These are phyloP conservation scores for Drosophila pectinifera DNA, from an alignment of 1,140 invertebrate genomes.

Conservation along the genomic window DNA sequence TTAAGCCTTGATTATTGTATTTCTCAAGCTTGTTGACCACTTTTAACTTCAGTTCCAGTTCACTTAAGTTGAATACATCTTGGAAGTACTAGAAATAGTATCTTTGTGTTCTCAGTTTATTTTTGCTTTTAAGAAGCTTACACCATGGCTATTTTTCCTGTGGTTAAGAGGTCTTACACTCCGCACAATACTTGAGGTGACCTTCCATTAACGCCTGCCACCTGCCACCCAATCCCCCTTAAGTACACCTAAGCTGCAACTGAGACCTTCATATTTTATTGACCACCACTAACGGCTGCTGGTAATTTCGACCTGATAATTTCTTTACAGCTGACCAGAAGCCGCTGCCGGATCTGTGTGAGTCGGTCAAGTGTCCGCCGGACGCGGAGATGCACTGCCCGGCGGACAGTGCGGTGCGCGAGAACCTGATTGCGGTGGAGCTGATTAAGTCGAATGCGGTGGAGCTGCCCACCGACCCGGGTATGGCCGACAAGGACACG, in stretches of 20 bases:
- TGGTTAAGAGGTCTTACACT: constrained; percentile 4
- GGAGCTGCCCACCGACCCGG: constrained; percentile 14
- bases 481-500: background rate
- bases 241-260: constrained; percentile 45
- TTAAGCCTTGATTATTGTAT: background rate
- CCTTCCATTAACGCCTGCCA: constrained; percentile 15
- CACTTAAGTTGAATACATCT: background rate
- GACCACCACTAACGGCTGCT: constrained; percentile 32
- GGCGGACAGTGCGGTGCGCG: constrained; percentile 68
- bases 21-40: background rate
- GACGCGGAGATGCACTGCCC: constrained; percentile 75
- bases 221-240: constrained; percentile 3
- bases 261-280: constrained; percentile 46
- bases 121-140: constrained; percentile 8
- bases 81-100: too few species aligned
- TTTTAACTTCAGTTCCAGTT: background rate
- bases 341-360: constrained; percentile 58
- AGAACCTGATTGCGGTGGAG: constrained; percentile 54
- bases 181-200: constrained; percentile 2
- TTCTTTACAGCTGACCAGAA: constrained; percentile 50
- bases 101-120: background rate
- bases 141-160: constrained; percentile 7
- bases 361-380: constrained; percentile 67
- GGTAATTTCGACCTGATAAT: constrained; percentile 8
- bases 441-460: constrained; percentile 55